These are phyloP conservation scores for Patella caerulea DNA, from an alignment of 2,888 invertebrate genomes.

Conservation along the genomic window DNA sequence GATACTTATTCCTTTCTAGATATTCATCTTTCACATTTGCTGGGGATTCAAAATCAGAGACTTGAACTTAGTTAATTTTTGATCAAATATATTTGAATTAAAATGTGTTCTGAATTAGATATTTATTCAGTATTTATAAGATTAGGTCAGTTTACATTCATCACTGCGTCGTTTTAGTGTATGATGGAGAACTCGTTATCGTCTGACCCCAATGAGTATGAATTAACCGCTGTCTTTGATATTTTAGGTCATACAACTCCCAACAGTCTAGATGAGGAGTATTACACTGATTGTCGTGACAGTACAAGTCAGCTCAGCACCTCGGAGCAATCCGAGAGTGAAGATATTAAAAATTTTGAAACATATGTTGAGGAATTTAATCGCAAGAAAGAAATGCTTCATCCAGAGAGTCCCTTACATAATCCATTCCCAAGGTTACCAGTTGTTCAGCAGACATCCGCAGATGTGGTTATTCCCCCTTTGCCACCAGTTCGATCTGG, in stretches of 20 bases:
- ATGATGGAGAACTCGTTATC: no score
- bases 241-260: slow-evolving; percentile 41
- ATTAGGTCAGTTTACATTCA: no score
- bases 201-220: no score
- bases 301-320: slow-evolving; percentile 61
- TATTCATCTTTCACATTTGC: no score
- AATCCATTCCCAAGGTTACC: slow-evolving; percentile 36
- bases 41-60: no score
- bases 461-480: slow-evolving; percentile 10
- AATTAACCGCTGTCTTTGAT: not conserved
- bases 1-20: no score
- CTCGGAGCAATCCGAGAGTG: slow-evolving; percentile 63
- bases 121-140: no score
- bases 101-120: no score
- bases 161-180: no score
- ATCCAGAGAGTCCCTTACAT: slow-evolving; percentile 49
- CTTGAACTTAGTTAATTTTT: no score
- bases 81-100: no score
- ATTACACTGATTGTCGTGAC: slow-evolving; percentile 63
- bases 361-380: slow-evolving; percentile 61
- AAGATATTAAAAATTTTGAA: slow-evolving; percentile 63
- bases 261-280: slow-evolving; percentile 58
- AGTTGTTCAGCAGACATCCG: slow-evolving; percentile 15
- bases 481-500: slow-evolving; percentile 13
- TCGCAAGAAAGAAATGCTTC: slow-evolving; percentile 43